Conservation (phyloP, 2,888 invertebrate genomes). For the Tineola bisselliella region DNA sequence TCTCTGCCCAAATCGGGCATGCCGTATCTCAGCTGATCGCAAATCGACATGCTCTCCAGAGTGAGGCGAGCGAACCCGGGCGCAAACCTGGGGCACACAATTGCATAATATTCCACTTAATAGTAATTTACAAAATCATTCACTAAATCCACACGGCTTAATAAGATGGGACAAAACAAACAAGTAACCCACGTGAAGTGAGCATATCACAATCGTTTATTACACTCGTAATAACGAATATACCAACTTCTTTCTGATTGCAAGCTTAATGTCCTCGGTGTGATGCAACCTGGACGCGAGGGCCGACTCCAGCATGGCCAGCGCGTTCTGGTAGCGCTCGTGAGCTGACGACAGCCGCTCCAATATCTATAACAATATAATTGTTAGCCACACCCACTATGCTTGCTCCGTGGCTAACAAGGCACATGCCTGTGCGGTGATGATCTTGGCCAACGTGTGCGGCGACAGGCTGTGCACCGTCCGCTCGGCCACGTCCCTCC, state of each 20-base stretch:
- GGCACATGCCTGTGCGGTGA: slow-evolving; percentile 71
- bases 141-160: too few species aligned
- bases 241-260: slow-evolving; percentile 73
- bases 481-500: slow-evolving; percentile 73
- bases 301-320: slow-evolving; percentile 75
- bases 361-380: slow-evolving; percentile 66
- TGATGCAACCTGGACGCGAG: slow-evolving; percentile 78
- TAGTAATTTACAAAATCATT: too few species aligned
- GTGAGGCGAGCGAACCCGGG: slow-evolving; percentile 84
- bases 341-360: slow-evolving; percentile 81
- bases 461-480: slow-evolving; percentile 78
- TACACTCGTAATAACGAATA: neutral
- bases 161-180: too few species aligned
- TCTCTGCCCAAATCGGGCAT: slow-evolving; percentile 72
- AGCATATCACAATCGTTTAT: too few species aligned
- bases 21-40: slow-evolving; percentile 80
- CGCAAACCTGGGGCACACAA: slow-evolving; percentile 65
- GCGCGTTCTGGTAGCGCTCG: slow-evolving; percentile 78
- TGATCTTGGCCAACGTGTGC: slow-evolving; percentile 74
- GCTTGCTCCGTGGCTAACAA: too few species aligned
- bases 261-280: slow-evolving; percentile 81
- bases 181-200: too few species aligned
- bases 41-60: slow-evolving; percentile 84
- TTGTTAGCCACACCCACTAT: too few species aligned
- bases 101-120: too few species aligned